Evolutionary conservation across 2,888 invertebrate genomes (phyloP).

Genomic region (Watsonalla binaria): DNA sequence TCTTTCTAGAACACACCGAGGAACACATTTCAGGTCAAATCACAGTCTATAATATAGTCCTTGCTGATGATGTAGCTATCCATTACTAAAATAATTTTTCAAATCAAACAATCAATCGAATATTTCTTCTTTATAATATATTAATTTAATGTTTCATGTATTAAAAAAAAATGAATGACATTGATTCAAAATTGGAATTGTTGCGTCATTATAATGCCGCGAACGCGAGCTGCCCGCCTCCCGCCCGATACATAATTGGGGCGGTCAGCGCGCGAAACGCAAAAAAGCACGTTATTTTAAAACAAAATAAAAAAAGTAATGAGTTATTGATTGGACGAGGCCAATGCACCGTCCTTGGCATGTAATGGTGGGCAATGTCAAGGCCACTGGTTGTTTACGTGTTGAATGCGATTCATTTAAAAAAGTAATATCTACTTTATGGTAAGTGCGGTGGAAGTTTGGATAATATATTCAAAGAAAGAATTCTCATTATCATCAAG

Average conservation of each 20-base stretch:
- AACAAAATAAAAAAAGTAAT: conserved; percentile 63
- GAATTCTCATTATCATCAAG: too few relatives aligned
- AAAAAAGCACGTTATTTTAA: conserved; percentile 58
- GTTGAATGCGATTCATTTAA: conserved; percentile 1
- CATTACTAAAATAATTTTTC: too few relatives aligned
- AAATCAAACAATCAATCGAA: too few relatives aligned
- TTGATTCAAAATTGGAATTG: conserved; percentile 7
- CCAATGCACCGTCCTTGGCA: conserved; percentile 40
- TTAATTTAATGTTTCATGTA: too few relatives aligned
- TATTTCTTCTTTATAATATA: too few relatives aligned
- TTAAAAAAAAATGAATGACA: conserved; percentile 17
- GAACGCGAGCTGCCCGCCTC: conserved; percentile 13
- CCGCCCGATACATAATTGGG: conserved; percentile 43
- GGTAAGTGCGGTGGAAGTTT: too few relatives aligned
- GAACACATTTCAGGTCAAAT: too few relatives aligned
- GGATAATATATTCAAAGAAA: too few relatives aligned
- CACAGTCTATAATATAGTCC: too few relatives aligned
- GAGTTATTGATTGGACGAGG: conserved; percentile 56
- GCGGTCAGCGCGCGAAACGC: conserved; percentile 25
- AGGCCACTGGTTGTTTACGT: conserved; percentile 48
- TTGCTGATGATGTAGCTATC: too few relatives aligned
- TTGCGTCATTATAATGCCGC: conserved; percentile 40
- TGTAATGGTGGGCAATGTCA: conserved; percentile 34
- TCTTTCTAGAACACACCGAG: conserved; percentile 6
- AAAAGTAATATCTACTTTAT: too few relatives aligned